Base-by-base conservation (phyloP, 2,797 vertebrate species). In the Enteromius argenteus region DNA sequence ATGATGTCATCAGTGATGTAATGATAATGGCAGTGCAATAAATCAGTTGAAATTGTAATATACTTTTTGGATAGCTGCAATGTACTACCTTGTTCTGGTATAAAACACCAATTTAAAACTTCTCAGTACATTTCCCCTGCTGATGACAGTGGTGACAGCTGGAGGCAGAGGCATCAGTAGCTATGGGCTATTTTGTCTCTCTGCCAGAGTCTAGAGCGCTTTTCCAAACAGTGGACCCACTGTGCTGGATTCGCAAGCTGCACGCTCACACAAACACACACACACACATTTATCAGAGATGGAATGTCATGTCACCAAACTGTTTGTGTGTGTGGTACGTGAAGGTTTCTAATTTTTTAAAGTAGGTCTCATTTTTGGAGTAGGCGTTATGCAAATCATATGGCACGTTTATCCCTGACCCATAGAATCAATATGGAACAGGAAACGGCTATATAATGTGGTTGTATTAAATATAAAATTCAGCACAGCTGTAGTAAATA, bases 131-230 rank as follows among this genome's bases (percentile, higher is more conserved):
- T 78, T 84, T 77, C 39, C 32, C 60, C 27, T 71, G 64, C 27
- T 69, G 74, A 69, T 77, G 64, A 49, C 58, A 44, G 30, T 39
- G 73, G 23, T 69, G 77, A 76, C 77, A 66, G 79, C 80, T 74
- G 84, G 69, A 79, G 32, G 77, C 68, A 49, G 80, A 60, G 67
- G 58, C 53, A 81, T 58, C 66, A 51, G 72, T 51, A 49, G 72
- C 69, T 56, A 60, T 39, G 53, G 84, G 81, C 81, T 83, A 83
- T 83, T 83, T 76, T 76, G 81, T 76, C 10, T 83, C 32, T 75
- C 72, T 76, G 71, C 44, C 71, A 81, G 30, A 37, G 46, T 64
- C 32, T 67, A 56, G 60, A 67, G 46, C n/a, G n/a, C 15, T 56
- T 83, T 79, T 75, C 30, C 58, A 75, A 83, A 83, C 60, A 67